phyloP scores from a whole-genome alignment of 2,113 vertebrate genomes.

The Rynchops niger region DNA sequence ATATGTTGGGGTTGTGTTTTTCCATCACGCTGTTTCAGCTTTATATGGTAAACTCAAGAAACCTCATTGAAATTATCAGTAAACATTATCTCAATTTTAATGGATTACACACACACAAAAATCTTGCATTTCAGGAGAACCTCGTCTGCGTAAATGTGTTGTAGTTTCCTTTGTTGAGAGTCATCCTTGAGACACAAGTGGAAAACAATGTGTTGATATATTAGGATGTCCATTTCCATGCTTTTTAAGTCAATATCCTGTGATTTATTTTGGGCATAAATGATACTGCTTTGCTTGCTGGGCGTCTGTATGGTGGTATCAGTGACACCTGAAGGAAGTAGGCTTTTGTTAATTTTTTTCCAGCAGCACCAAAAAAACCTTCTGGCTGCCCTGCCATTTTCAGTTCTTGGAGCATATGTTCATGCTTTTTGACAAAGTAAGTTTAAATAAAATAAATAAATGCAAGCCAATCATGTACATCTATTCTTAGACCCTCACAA shows the following conservation, averaged over 20 bases:
- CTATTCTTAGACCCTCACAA: background rate
- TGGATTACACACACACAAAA: background rate
- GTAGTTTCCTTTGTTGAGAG: background rate
- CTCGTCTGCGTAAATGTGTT: background rate
- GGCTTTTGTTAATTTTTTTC: background rate
- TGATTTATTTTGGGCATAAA: background rate
- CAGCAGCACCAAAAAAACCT: background rate
- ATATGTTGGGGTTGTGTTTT: background rate
- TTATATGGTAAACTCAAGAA: background rate
- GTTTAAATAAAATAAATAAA: background rate
- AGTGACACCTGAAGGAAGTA: background rate
- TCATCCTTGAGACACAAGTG: background rate
- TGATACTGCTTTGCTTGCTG: background rate
- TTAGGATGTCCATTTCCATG: background rate
- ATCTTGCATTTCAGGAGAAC: background rate
- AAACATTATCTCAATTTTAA: background rate
- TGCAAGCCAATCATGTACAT: background rate
- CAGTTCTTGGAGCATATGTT: background rate
- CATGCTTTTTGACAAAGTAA: background rate
- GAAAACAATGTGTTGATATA: background rate
- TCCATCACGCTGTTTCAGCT: background rate
- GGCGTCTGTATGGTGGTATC: background rate
- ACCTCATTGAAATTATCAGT: background rate
- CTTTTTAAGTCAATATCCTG: background rate
- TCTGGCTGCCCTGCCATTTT: background rate